phyloP scores from a whole-genome alignment of 2,797 vertebrate species.

The Astyanax mexicanus region DNA sequence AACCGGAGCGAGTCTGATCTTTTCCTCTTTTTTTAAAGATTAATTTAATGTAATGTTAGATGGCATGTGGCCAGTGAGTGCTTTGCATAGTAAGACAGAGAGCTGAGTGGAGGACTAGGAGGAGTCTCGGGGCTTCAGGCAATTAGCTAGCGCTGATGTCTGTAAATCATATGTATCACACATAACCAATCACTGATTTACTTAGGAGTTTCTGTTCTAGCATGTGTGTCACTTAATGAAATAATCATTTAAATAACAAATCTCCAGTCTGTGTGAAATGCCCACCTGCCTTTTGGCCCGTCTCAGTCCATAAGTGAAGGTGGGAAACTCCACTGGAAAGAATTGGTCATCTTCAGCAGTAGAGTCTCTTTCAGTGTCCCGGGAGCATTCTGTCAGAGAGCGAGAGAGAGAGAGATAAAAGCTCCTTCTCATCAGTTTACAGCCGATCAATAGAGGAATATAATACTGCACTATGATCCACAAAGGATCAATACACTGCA shows the following conservation, averaged over 20 bases:
- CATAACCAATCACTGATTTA: no score
- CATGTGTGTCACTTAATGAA: no score
- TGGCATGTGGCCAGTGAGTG: no score
- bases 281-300: constrained; percentile 70
- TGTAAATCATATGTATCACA: no score
- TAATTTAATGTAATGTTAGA: no score
- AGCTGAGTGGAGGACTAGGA: no score
- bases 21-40: no score
- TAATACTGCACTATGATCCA: not conserved
- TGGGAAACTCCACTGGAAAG: constrained; percentile 41
- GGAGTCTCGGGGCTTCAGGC: no score
- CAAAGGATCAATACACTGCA: constrained; percentile 9
- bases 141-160: no score
- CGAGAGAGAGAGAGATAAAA: not conserved
- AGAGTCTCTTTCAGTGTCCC: constrained; percentile 32
- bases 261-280: not conserved
- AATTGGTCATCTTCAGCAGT: constrained; percentile 46
- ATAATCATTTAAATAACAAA: not conserved
- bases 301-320: constrained; percentile 61
- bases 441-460: not conserved
- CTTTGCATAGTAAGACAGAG: no score
- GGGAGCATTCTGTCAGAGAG: constrained; percentile 70
- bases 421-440: constrained; percentile 1
- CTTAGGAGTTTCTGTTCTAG: no score
- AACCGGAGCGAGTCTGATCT: no score